Conservation (phyloP, 2,888 invertebrate genomes). For the Nemotelus nigrinus region DNA sequence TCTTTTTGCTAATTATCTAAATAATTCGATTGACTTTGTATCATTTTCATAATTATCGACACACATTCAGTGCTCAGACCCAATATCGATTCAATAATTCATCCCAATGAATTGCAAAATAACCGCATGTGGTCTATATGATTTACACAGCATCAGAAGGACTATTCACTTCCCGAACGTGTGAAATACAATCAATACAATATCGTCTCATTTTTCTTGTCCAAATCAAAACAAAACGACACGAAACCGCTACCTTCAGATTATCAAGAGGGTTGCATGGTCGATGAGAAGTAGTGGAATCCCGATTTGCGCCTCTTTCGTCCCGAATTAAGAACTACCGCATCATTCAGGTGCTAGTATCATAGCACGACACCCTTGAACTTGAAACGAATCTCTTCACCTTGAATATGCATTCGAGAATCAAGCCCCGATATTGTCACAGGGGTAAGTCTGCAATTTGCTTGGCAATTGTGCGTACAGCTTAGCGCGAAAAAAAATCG, state of each 20-base stretch:
- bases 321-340: neutral
- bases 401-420: neutral
- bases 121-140: constrained; percentile 13
- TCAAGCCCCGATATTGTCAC: neutral
- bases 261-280: neutral
- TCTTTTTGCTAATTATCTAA: neutral
- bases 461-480: constrained; percentile 6
- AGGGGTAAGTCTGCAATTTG: constrained; percentile 10
- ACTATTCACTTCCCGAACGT: constrained; percentile 1
- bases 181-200: constrained; percentile 21
- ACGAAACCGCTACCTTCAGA: constrained; percentile 1
- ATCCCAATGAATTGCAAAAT: neutral
- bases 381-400: neutral
- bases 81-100: constrained; percentile 10
- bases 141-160: neutral
- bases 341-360: constrained; percentile 4
- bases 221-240: constrained; percentile 25
- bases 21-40: neutral
- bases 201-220: constrained; percentile 25
- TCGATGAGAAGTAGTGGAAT: no score
- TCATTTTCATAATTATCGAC: neutral
- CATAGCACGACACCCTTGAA: constrained; percentile 9
- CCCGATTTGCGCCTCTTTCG: neutral
- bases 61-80: neutral
- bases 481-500: neutral